Conservation (phyloP, 2,113 vertebrate genomes). For the Spermophilus dauricus region DNA sequence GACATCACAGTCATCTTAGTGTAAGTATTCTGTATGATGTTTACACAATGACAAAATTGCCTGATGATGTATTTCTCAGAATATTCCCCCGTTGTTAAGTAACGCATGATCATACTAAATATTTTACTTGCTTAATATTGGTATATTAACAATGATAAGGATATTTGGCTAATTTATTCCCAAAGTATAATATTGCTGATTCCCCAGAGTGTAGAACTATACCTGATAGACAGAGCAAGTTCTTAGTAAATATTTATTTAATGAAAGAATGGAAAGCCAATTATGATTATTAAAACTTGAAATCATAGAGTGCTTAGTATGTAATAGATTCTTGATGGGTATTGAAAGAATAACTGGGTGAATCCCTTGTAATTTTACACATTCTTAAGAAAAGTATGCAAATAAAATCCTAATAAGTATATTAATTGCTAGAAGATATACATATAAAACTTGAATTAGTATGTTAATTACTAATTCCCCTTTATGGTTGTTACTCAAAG, state of each 20-base stretch:
- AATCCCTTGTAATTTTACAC: background rate
- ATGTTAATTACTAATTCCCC: background rate
- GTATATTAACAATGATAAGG: background rate
- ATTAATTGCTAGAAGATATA: background rate
- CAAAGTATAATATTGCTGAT: background rate
- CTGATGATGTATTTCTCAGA: background rate
- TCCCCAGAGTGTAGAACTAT: background rate
- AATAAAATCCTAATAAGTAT: background rate
- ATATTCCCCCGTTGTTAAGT: background rate
- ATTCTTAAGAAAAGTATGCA: slow-evolving; percentile 10
- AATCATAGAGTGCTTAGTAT: background rate
- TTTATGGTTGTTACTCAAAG: background rate
- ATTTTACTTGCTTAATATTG: background rate
- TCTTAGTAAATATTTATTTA: background rate
- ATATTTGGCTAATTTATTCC: background rate
- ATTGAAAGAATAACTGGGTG: slow-evolving; percentile 8
- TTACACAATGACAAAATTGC: background rate
- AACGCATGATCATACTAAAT: background rate
- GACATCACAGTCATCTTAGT: background rate
- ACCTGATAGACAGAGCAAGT: background rate
- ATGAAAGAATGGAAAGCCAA: background rate
- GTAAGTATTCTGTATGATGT: background rate
- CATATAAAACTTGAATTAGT: background rate
- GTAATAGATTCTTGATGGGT: background rate
- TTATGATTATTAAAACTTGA: slow-evolving; percentile 23